Base-by-base conservation (phyloP, 2,888 invertebrate species). In the Drosophila mulleri region DNA sequence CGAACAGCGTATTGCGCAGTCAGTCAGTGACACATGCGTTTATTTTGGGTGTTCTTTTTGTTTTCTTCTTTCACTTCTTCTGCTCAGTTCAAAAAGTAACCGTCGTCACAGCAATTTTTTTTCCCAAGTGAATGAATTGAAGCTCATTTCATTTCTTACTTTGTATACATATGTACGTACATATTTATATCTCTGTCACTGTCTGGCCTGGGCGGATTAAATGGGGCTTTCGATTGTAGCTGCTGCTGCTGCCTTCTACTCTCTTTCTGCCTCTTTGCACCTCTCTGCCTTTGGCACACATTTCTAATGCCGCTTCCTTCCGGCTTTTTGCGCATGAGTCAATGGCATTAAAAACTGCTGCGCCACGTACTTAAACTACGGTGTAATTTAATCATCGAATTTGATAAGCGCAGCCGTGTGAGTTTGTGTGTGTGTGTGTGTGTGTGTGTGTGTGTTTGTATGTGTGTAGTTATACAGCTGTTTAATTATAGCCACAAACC, bases 321-420 rank as follows among this genome's bases (percentile, higher is more conserved):
- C 82, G 80, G 78, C 58, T 72, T 64, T 66, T 66, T 53, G 66
- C 62, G 70, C 71, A 81, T 77, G 79, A 79, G 70, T 84, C 83
- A 84, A 75, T 84, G 77, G 77, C 66, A 70, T 42, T 48, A 39
- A 63, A 70, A 72, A 63, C 56, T 54, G 68, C 64, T 80, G 66
- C 66, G 69, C 61, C 77, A 73, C 66, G 58, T 74, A 61, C 48
- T 56, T 64, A 26, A 32, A 16, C 37, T 14, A 57, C 59, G 57
- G 47, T 54, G 69, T 73, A 76, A 70, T 61, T 77, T 70, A 77
- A 77, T 77, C 77, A 74, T 63, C 47, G 18, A 11, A n/a, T 52
- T 12, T 71, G 77, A 77, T 77, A 77, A 77, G 66, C 57, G 52
- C n/a, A 16, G 37, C 53, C 9, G 18, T 18, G 4, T 53, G 16